Conservation (phyloP, 2,113 vertebrate species). For the Dicerorhinus sumatrensis region DNA sequence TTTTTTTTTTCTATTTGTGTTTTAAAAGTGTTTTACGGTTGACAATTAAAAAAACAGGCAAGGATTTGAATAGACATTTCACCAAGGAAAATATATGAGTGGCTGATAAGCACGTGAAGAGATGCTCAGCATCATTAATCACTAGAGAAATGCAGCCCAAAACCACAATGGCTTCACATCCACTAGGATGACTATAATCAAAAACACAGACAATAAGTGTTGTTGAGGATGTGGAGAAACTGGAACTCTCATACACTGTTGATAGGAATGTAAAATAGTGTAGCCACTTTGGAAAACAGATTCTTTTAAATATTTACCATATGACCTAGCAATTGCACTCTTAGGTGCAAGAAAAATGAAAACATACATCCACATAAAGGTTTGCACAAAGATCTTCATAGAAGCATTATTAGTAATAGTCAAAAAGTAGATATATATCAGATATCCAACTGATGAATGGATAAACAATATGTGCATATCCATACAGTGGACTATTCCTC, state of each 20-base stretch:
- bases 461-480: neutral
- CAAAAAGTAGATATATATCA: neutral
- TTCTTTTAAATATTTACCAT: neutral
- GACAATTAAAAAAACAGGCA: neutral
- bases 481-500: neutral
- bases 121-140: neutral
- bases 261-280: neutral
- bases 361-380: neutral
- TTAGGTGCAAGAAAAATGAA: neutral
- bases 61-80: neutral
- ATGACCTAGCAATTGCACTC: neutral
- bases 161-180: neutral
- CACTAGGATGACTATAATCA: neutral
- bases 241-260: neutral
- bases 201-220: neutral
- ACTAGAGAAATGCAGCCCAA: neutral
- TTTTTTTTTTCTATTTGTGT: constrained; percentile 10
- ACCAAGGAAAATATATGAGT: neutral
- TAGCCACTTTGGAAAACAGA: neutral
- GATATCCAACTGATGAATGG: neutral
- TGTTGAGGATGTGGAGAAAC: neutral
- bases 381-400: neutral
- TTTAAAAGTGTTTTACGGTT: neutral
- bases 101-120: neutral
- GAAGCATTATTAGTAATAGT: neutral